Evolutionary conservation across 1,140 invertebrate species (phyloP), one percentile per base, ranked within the genome.

Genomic region (Anoplolepis gracilipes): DNA sequence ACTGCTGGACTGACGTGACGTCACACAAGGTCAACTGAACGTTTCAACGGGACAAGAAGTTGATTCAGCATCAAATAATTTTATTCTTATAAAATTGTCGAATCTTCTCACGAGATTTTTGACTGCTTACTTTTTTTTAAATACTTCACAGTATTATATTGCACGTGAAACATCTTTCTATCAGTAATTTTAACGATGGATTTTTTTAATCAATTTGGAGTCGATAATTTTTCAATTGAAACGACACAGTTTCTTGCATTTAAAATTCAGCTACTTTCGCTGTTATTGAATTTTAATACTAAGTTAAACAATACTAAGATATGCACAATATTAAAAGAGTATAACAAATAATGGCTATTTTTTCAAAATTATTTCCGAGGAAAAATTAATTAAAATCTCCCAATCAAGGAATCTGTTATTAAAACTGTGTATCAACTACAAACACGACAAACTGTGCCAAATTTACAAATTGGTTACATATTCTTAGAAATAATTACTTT

Each of bases 21-120:
- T 88, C 88, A 86, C n/a, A 53, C 88, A 89, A 88, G 88, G 88
- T 87, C 78, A 88, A 69, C 85, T 28, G 78, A 78, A 76, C 87
- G 78, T 88, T 89, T 78, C 84, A 86, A 84, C 79, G 87, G 77
- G 77, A 88, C 84, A 33, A 78, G 77, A 72, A 72, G 53, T 89
- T 89, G 77, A 88, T 89, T 89, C 84, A 88, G 64, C 64, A 88
- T 88, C 84, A 78, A 89, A 73, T 36, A 75, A 81, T 88, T 82
- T 86, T 85, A 55, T 64, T 77, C 84, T 67, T 82, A 61, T 61
- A 67, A 85, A 85, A 46, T 84, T 73, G 46, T 6, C 59, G 65
- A 85, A 76, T 25, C 22, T 11, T n/a, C 19, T 5, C 11, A 30
- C 42, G 28, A 13, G 28, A 77, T 55, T n/a, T 36, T 39, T 39